Conservation (phyloP, 2,888 invertebrate species). For the Nysson spinosus region DNA sequence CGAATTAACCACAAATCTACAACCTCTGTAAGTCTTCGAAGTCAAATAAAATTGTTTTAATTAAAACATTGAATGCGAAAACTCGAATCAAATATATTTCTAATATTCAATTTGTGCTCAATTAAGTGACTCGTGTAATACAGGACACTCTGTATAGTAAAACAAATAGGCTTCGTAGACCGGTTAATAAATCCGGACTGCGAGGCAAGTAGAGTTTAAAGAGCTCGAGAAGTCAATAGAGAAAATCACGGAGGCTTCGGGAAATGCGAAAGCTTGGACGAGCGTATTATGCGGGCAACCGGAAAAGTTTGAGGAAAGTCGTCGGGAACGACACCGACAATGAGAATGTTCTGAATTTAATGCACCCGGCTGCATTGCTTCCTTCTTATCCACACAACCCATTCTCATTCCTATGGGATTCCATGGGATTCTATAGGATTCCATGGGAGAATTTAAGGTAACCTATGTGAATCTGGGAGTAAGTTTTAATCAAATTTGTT, state of each 20-base stretch:
- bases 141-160: no score
- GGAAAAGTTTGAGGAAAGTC: constrained; percentile 31
- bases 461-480: constrained; percentile 52
- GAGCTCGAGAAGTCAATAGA: no score
- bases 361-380: constrained; percentile 11
- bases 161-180: no score
- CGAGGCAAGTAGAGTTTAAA: not conserved
- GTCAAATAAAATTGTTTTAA: no score
- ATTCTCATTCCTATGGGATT: constrained; percentile 16
- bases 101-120: no score
- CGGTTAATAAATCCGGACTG: no score
- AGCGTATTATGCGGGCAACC: not conserved
- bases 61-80: no score
- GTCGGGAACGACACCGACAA: constrained; percentile 21
- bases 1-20: no score
- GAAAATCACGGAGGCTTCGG: no score
- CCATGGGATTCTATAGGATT: constrained; percentile 25
- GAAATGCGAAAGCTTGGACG: not conserved
- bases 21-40: no score
- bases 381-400: constrained; percentile 22
- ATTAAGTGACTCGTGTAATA: no score
- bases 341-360: constrained; percentile 43
- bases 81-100: no score
- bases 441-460: constrained; percentile 49
- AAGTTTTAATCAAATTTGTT: constrained; percentile 61